A percentile compares a stretch with the other conserved stretches of the same genome.
phyloP scores from a whole-genome alignment of 1,140 invertebrate genomes.

The Atta colombica region DNA sequence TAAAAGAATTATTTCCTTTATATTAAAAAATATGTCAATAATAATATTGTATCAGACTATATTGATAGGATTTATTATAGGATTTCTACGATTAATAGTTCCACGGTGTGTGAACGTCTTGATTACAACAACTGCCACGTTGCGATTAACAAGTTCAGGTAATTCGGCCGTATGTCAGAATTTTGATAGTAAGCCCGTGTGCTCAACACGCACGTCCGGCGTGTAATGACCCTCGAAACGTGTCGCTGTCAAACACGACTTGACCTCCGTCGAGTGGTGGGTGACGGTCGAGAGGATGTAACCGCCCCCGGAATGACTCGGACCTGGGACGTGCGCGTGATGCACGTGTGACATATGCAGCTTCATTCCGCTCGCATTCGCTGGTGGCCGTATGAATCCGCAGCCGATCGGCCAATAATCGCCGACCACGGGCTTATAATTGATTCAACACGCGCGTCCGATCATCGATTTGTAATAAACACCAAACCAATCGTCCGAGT shows the following conservation, averaged over 20 bases:
- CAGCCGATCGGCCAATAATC: constrained; percentile 36
- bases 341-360: constrained; percentile 59
- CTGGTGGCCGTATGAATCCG: constrained; percentile 24
- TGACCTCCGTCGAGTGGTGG: constrained; percentile 65
- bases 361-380: constrained; percentile 23
- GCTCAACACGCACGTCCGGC: constrained; percentile 60
- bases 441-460: constrained; percentile 63
- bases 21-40: too few relatives aligned
- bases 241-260: constrained; percentile 71
- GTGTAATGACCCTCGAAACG: constrained; percentile 69
- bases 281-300: constrained; percentile 59
- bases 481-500: constrained; percentile 43
- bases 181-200: constrained; percentile 44
- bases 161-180: constrained; percentile 46
- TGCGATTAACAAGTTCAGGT: constrained; percentile 31
- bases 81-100: too few relatives aligned
- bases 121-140: not conserved
- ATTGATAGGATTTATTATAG: too few relatives aligned
- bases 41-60: too few relatives aligned
- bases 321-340: constrained; percentile 33
- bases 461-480: constrained; percentile 66
- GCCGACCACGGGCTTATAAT: constrained; percentile 58
- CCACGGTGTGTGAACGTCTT: not conserved
- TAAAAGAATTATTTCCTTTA: too few relatives aligned
- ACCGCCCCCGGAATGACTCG: constrained; percentile 25